phyloP scores from a whole-genome alignment of 2,113 vertebrate genomes.

The Canis aureus region DNA sequence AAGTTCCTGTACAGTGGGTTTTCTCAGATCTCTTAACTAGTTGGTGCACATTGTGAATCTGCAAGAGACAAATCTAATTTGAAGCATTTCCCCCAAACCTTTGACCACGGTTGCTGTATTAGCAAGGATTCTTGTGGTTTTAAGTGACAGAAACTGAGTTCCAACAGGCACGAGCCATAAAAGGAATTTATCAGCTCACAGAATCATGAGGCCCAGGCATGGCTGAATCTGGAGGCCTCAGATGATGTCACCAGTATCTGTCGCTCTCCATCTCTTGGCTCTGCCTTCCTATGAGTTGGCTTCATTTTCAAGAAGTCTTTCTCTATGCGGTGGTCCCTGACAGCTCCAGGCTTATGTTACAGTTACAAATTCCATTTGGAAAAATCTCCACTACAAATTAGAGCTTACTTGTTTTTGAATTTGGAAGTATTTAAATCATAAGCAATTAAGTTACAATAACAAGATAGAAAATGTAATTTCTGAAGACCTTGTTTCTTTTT shows the following conservation, averaged over 20 bases:
- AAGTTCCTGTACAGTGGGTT: not conserved
- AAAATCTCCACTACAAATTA: slow-evolving; percentile 27
- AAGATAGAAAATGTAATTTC: slow-evolving; percentile 44
- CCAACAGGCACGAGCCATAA: not conserved
- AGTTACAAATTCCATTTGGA: slow-evolving; percentile 46
- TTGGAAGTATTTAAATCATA: slow-evolving; percentile 47
- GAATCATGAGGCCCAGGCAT: not conserved
- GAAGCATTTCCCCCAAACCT: slow-evolving; percentile 11
- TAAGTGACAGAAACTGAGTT: not conserved
- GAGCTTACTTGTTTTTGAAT: slow-evolving; percentile 44
- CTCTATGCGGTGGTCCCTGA: not conserved
- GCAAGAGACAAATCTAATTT: not conserved
- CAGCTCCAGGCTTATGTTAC: not conserved
- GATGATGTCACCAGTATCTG: not conserved
- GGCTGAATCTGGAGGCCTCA: not conserved
- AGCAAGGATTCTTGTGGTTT: not conserved
- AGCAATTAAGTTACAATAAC: slow-evolving; percentile 52
- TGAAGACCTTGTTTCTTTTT: not conserved
- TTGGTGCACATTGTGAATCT: not conserved
- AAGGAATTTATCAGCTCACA: not conserved
- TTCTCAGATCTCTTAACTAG: not conserved
- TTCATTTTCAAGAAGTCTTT: not conserved
- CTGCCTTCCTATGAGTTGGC: not conserved
- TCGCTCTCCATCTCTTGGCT: slow-evolving; percentile 7
- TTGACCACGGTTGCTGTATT: not conserved